Evolutionary conservation across 2,113 vertebrate species (phyloP).

Genomic region (Tachuris rubrigastra): DNA sequence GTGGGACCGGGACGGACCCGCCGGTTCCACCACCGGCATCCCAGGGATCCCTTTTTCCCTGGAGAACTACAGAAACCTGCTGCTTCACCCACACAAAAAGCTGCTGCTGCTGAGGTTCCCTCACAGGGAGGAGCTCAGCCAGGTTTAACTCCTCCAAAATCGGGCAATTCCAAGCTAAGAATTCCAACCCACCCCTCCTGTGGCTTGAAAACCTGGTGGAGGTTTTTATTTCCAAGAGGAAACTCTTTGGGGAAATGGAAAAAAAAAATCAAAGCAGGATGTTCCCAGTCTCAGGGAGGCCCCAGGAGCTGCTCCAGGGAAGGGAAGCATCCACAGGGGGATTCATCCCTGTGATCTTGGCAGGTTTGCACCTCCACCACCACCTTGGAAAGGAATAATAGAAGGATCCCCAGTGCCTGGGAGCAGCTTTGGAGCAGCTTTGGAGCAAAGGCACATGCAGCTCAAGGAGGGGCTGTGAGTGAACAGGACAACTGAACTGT

Average conservation of each 20-base stretch:
- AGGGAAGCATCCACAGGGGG: neutral
- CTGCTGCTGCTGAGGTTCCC: neutral
- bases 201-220: accelerated
- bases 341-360: neutral
- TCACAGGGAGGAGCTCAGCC: neutral
- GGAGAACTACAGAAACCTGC: neutral
- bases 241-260: neutral
- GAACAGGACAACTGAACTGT: neutral
- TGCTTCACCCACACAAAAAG: neutral
- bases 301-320: neutral
- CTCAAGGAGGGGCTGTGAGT: neutral
- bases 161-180: neutral
- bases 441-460: neutral
- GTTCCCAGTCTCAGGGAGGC: neutral
- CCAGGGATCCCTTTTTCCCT: neutral
- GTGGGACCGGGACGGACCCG: neutral
- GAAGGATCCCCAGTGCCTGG: neutral
- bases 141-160: neutral
- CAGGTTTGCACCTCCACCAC: accelerated
- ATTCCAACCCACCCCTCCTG: neutral
- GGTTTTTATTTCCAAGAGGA: neutral
- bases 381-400: neutral
- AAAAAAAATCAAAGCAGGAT: neutral
- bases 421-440: neutral
- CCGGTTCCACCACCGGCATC: neutral